Conservation (phyloP, 2,113 vertebrate genomes). For the Seriola dumerili region DNA sequence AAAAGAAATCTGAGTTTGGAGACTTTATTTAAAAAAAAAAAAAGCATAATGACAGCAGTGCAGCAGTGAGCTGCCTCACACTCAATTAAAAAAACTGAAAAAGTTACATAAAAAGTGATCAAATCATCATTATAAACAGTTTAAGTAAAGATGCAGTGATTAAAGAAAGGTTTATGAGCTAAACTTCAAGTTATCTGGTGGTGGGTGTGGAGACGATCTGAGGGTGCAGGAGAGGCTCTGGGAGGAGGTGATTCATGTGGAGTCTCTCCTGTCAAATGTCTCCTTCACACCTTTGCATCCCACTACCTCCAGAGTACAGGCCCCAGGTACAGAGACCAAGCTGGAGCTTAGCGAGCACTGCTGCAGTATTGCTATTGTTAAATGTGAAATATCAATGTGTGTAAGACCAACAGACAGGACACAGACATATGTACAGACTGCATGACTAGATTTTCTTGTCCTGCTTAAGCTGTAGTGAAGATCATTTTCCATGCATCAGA, state of each 20-base stretch:
- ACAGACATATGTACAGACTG: background rate
- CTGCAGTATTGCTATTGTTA: constrained; percentile 25
- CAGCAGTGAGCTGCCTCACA: constrained; percentile 4
- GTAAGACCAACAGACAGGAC: background rate
- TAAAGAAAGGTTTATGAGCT: constrained; percentile 2
- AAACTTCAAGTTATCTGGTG: constrained; percentile 42
- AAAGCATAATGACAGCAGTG: background rate
- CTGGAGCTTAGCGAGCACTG: background rate
- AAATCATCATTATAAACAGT: background rate
- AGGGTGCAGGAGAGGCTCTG: background rate
- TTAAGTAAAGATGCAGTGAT: constrained; percentile 16
- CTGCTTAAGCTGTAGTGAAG: background rate
- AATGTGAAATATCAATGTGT: background rate
- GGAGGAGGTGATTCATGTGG: background rate
- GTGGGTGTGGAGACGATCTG: background rate
- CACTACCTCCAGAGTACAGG: background rate
- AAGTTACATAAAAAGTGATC: background rate
- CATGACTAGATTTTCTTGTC: background rate
- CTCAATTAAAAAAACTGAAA: background rate
- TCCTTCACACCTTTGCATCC: background rate
- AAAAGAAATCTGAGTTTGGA: background rate
- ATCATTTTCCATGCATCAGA: background rate
- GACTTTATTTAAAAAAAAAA: constrained; percentile 47
- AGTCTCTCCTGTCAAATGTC: background rate
- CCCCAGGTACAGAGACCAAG: no score